Base-by-base conservation (phyloP, 1,140 invertebrate genomes). In the Papilio helenus region DNA sequence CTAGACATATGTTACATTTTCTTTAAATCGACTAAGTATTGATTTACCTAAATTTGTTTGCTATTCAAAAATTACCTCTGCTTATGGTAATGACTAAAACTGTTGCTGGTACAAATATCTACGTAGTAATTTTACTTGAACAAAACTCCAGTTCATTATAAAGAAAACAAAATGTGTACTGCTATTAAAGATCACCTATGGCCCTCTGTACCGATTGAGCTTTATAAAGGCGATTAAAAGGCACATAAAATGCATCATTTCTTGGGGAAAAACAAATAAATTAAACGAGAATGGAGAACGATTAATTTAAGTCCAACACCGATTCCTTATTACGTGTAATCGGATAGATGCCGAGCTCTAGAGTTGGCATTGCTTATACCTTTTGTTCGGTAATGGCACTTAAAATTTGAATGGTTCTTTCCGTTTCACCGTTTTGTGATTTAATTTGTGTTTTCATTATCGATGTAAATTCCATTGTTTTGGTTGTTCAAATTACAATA, bases 191-290 rank as follows among this genome's bases (percentile, higher is more conserved):
- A 65, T 29, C 61, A 65, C 61, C 61, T 65, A 29, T 65, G 34
- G 61, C 61, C 61, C 61, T 65, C 23, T 61, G 65, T 79, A 49
- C 84, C 83, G 77, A 82, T 86, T 42, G 73, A 81, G 68, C 82
- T 84, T 86, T 82, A 86, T 77, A 85, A 77, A 80, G 34, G 79
- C 76, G 81, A 84, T 88, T 86, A 87, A 87, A 76, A 81, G 74
- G 39, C 79, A 78, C 84, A 88, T 87, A 87, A 90, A 88, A 88
- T 84, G 83, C 85, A 87, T 84, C 85, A 87, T 85, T 85, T 83
- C 78, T 78, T 80, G 76, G 80, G 78, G 83, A 88, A 91, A 89
- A 90, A 92, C 89, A 91, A 87, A 91, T 91, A 91, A 89, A 90
- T 90, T 88, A 83, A 83, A 85, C 83, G 88, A 82, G 80, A 81